Evolutionary conservation across 64 coral and sea anemone species (phyloP).

Genomic region (Montipora foliosa): DNA sequence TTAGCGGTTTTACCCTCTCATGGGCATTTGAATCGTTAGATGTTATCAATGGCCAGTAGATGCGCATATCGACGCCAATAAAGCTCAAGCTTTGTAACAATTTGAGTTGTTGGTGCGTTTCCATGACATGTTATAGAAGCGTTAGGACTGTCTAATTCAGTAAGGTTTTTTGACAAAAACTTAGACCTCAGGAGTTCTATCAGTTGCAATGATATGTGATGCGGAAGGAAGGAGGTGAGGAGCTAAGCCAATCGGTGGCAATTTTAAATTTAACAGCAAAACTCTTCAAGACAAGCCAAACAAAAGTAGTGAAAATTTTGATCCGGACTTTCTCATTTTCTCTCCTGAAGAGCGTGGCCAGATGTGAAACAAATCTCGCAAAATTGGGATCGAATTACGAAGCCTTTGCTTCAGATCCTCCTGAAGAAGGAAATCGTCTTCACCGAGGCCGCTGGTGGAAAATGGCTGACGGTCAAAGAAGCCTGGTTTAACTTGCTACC

Average conservation of each 20-base stretch:
- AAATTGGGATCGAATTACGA: constrained; percentile 69
- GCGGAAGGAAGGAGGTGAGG: constrained; percentile 31
- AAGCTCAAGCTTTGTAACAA: not conserved
- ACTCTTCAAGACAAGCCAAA: constrained; percentile 16
- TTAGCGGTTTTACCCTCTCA: constrained; percentile 61
- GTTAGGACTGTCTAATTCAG: not conserved
- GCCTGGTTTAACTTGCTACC: constrained; percentile 44
- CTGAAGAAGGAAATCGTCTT: constrained; percentile 40
- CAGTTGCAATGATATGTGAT: not conserved
- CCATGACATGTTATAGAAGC: not conserved
- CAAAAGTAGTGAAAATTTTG: not conserved
- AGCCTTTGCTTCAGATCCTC: constrained; percentile 50
- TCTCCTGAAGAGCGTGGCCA: constrained; percentile 67
- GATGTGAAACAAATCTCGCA: constrained; percentile 42
- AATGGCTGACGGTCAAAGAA: constrained; percentile 66
- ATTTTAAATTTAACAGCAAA: constrained; percentile 33
- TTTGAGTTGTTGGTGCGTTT: not conserved
- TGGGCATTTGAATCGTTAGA: constrained; percentile 62
- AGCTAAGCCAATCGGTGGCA: not conserved
- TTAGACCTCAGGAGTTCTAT: not conserved
- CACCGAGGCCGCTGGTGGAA: constrained; percentile 50
- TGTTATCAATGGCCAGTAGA: not conserved
- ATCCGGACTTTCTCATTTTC: not conserved
- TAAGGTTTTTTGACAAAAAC: not conserved
- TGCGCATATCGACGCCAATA: not conserved